phyloP scores from a whole-genome alignment of 2,888 invertebrate species.

The Charanyca ferruginea region DNA sequence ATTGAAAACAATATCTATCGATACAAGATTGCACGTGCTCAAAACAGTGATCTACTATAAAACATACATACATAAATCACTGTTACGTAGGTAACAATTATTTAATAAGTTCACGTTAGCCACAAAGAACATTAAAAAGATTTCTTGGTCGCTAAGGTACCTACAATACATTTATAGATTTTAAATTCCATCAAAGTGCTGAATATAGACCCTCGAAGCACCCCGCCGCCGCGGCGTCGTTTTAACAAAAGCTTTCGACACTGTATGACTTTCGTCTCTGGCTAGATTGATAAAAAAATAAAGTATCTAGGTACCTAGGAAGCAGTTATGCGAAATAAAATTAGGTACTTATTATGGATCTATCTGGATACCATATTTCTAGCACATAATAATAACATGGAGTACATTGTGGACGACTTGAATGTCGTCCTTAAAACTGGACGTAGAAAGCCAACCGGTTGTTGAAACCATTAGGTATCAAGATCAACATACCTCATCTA shows the following conservation, averaged over 20 bases:
- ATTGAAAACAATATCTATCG: conserved; percentile 3
- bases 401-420: too few relatives aligned
- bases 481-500: background rate
- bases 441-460: conserved; percentile 35
- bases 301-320: background rate
- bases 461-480: conserved; percentile 3
- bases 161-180: background rate
- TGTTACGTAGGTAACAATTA: too few relatives aligned
- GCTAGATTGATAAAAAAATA: too few relatives aligned
- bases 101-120: too few relatives aligned
- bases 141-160: background rate
- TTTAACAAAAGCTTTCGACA: conserved; percentile 35
- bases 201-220: conserved; percentile 15
- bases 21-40: conserved; percentile 4
- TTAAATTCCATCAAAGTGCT: background rate
- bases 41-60: background rate
- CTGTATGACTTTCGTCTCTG: background rate
- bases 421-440: conserved; percentile 31
- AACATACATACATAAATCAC: too few relatives aligned
- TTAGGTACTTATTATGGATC: too few relatives aligned
- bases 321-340: background rate
- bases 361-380: background rate
- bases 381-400: background rate
- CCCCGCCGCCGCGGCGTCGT: background rate
- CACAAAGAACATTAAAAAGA: too few relatives aligned